Conservation (phyloP, 1,140 invertebrate genomes). For the Drosophila eugracilis region DNA sequence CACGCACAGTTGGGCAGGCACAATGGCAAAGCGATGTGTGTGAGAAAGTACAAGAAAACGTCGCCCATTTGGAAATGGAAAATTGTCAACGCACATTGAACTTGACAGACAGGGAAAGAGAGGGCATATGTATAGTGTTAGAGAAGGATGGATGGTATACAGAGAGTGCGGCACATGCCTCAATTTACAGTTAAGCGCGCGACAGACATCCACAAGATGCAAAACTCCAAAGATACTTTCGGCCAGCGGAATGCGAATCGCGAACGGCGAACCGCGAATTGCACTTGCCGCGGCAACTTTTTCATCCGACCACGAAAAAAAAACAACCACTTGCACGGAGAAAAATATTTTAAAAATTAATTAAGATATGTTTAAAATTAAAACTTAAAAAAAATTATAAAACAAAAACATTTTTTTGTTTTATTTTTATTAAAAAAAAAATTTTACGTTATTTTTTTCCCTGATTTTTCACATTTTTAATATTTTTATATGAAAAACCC, state of each 20-base stretch:
- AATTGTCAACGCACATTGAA: constrained; percentile 83
- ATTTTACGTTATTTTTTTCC: no score
- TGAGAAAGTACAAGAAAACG: constrained; percentile 72
- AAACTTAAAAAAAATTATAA: not conserved
- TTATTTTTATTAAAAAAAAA: no score
- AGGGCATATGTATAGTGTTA: constrained; percentile 2
- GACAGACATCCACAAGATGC: constrained; percentile 65
- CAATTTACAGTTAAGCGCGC: constrained; percentile 79
- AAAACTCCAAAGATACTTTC: constrained; percentile 79
- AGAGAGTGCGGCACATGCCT: constrained; percentile 50
- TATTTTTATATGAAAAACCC: no score
- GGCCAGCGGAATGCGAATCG: constrained; percentile 74
- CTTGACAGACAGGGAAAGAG: constrained; percentile 62
- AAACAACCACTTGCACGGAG: constrained; percentile 12
- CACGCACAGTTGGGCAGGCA: constrained; percentile 73
- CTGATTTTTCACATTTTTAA: no score
- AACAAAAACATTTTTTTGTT: no score
- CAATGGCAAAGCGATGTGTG: constrained; percentile 55
- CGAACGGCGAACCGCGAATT: constrained; percentile 50
- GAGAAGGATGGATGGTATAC: not conserved
- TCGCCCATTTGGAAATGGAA: constrained; percentile 69
- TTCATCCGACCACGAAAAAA: constrained; percentile 51
- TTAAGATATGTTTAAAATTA: not conserved
- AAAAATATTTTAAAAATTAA: not conserved
- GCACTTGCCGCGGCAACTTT: constrained; percentile 80